A percentile compares a stretch with the other conserved stretches of the same genome.
Evolutionary conservation across 2,888 invertebrate species (phyloP).

Genomic region (Acrobasis consociella): DNA sequence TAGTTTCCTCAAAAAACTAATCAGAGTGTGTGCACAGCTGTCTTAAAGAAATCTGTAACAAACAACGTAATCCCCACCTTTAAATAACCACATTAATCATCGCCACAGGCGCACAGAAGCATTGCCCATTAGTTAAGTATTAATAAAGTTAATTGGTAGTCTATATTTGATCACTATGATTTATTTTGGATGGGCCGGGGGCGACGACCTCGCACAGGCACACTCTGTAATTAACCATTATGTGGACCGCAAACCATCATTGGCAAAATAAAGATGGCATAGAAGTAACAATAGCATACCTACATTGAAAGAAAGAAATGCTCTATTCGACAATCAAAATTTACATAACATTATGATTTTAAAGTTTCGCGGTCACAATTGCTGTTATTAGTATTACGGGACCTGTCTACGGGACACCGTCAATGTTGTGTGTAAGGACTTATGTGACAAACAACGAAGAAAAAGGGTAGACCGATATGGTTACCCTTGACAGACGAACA

Average conservation of each 20-base stretch:
- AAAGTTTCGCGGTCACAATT: no score
- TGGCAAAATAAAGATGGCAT: background rate
- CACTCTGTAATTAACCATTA: slow-evolving; percentile 21
- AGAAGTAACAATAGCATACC: background rate
- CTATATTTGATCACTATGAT: slow-evolving; percentile 32
- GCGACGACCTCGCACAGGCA: slow-evolving; percentile 26
- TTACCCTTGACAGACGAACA: no score
- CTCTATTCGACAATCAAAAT: no score
- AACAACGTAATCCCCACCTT: slow-evolving; percentile 8
- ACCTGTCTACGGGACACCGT: no score
- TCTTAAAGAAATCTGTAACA: background rate
- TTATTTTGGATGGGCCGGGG: slow-evolving; percentile 28
- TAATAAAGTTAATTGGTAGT: slow-evolving; percentile 34
- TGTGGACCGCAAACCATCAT: slow-evolving; percentile 4
- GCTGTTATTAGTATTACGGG: no score
- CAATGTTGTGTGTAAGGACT: no score
- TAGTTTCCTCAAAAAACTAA: no score
- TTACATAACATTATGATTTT: no score
- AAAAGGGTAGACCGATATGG: no score
- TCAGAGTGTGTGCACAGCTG: background rate
- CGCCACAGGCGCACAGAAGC: slow-evolving; percentile 28
- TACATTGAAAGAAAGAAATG: no score
- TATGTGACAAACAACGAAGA: no score
- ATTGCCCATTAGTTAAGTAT: slow-evolving; percentile 33
- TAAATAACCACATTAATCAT: slow-evolving; percentile 22